phyloP scores from a whole-genome alignment of 2,113 vertebrate genomes.

The Sinocyclocheilus anshuiensis region DNA sequence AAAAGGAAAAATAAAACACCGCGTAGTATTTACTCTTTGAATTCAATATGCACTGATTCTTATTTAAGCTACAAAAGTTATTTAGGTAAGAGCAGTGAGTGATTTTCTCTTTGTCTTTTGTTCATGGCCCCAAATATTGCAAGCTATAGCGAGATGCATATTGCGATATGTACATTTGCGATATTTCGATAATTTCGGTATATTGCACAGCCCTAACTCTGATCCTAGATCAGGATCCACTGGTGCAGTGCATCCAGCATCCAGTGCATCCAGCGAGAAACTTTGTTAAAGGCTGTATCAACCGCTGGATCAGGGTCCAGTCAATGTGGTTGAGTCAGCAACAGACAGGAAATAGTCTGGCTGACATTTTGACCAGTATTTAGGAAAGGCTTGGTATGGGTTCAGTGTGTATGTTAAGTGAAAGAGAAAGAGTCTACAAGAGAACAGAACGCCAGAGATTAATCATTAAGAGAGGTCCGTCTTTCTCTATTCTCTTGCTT shows the following conservation, averaged over 20 bases:
- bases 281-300: background rate
- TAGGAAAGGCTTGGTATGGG: background rate
- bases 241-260: background rate
- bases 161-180: too few species aligned
- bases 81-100: too few species aligned
- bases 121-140: too few species aligned
- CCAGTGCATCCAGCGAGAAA: background rate
- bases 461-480: background rate
- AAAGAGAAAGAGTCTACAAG: background rate
- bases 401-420: background rate
- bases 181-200: too few species aligned
- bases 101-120: too few species aligned
- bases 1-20: too few species aligned
- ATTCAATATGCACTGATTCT: too few species aligned
- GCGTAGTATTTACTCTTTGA: too few species aligned
- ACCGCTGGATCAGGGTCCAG: background rate
- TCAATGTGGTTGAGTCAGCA: constrained; percentile 17
- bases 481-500: background rate
- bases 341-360: constrained; percentile 1
- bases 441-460: background rate
- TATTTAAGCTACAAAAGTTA: too few species aligned
- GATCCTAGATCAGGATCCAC: background rate
- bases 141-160: too few species aligned
- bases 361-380: constrained; percentile 2
- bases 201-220: background rate